Conservation (phyloP, 2,888 invertebrate genomes). For the Drosophila falleni region DNA sequence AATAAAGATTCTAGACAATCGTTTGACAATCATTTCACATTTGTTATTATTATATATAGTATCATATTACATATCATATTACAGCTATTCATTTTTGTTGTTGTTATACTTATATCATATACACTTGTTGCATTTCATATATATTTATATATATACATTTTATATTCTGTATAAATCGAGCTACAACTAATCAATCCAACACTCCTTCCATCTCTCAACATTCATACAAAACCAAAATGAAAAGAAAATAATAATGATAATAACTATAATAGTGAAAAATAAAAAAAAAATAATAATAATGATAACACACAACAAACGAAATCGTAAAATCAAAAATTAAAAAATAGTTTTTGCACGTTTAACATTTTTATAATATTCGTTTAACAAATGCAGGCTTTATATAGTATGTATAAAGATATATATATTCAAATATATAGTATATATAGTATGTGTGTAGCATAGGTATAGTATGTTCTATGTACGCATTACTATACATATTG, state of each 20-base stretch:
- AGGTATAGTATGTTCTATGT: conserved; percentile 23
- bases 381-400: conserved; percentile 66
- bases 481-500: conserved; percentile 15
- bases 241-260: conserved; percentile 4
- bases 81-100: conserved; percentile 31
- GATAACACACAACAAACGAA: conserved; percentile 40
- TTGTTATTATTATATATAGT: conserved; percentile 55
- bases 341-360: conserved; percentile 29
- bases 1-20: conserved; percentile 57
- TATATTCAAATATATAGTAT: conserved; percentile 11
- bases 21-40: conserved; percentile 64
- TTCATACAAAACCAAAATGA: conserved; percentile 15
- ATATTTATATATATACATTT: conserved; percentile 13
- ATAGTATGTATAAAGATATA: conserved; percentile 17
- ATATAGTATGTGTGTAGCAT: conserved; percentile 31
- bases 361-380: conserved; percentile 56
- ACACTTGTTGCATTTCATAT: conserved; percentile 22
- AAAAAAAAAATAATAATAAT: conserved; percentile 26
- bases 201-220: conserved; percentile 23
- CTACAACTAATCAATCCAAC: conserved; percentile 36
- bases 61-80: conserved; percentile 38
- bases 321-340: conserved; percentile 21
- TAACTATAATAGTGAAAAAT: conserved; percentile 13
- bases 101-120: conserved; percentile 20
- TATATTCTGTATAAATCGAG: conserved; percentile 35